These are phyloP conservation scores for Novumbra hubbsi DNA, from an alignment of 2,797 vertebrate species.

Conservation along the genomic window DNA sequence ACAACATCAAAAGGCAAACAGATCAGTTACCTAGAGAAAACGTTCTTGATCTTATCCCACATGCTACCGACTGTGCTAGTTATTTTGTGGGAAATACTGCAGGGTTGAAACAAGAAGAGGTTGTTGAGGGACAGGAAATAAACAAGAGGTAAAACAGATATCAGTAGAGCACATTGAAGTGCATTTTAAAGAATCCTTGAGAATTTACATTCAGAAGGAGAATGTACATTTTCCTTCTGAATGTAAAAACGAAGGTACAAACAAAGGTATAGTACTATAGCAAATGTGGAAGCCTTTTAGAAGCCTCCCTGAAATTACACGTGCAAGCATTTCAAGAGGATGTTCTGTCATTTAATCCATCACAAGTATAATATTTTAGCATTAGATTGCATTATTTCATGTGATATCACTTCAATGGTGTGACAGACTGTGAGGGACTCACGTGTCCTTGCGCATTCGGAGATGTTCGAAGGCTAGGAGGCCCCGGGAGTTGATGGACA, in stretches of 20 bases:
- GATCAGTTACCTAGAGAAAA: slow-evolving; percentile 81
- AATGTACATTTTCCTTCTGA: background rate
- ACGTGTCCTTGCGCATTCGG: slow-evolving; percentile 77
- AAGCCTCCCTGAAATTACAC: background rate
- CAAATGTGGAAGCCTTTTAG: background rate
- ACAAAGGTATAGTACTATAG: background rate
- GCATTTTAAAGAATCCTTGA: slow-evolving; percentile 1
- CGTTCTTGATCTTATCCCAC: slow-evolving; percentile 83
- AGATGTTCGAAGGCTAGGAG: slow-evolving; percentile 80
- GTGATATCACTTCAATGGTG: slow-evolving; percentile 17
- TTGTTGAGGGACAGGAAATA: slow-evolving; percentile 57
- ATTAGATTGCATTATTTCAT: background rate
- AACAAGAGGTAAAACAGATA: slow-evolving; percentile 7
- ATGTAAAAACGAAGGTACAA: too few species aligned
- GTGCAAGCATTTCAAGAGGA: too few species aligned
- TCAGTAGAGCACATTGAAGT: background rate
- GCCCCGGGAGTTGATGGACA: slow-evolving; percentile 80
- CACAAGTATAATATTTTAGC: background rate
- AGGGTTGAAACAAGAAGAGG: slow-evolving; percentile 47
- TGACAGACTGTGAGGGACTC: slow-evolving; percentile 57
- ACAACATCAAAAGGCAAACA: slow-evolving; percentile 35
- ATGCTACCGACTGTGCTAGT: slow-evolving; percentile 82
- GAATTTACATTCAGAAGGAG: slow-evolving; percentile 6
- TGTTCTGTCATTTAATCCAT: background rate
- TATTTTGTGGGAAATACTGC: slow-evolving; percentile 83